Base-by-base conservation (phyloP, 1,140 invertebrate species). In the Steinernema feltiae region DNA sequence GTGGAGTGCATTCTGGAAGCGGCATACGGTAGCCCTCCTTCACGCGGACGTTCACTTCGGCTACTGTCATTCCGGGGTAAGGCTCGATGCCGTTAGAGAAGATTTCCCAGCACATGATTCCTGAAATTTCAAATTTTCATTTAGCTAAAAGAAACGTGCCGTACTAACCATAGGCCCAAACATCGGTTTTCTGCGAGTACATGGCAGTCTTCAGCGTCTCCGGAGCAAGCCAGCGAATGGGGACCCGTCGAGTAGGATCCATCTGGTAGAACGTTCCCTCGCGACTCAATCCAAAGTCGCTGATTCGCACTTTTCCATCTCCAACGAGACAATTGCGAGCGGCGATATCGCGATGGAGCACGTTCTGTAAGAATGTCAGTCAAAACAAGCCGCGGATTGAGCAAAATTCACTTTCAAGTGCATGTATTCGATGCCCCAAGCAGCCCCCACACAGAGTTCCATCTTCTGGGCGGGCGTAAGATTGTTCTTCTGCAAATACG, bases 341-440 rank as follows among this genome's bases (percentile, higher is more conserved):
- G n/a, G 95, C 95, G 82, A 97, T 89, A 90, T 97, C 94, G 84
- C 94, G 90, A 88, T 97, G 95, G 79, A 97, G 96, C 85, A 96
- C 95, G 87, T 95, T 95, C 84, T 95, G 92, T 83, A 92, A 90
- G 89, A 27, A 46, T 46, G n/a, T 46, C 41, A 46, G n/a, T 12
- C 41, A n/a, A 46, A 12, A 46, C n/a, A 46, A n/a, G n/a, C n/a
- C 7, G 41, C 41, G 7, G 41, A 46, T 12, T 12, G 7, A n/a
- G 41, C 7, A 46, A 46, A 12, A 46, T 46, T 46, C 7, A 7
- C 41, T 46, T 63, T 63, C 53, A 41, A 18, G 35, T 41, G 35
- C 35, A 41, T 41, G 35, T 41, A 41, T 18, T 41, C 35, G 7
- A 41, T 7, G 18, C 35, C 35, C 35, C n/a, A n/a, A n/a, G n/a